These are phyloP conservation scores for Heliothis subflexa DNA, from an alignment of 1,140 invertebrate species.

Conservation along the genomic window DNA sequence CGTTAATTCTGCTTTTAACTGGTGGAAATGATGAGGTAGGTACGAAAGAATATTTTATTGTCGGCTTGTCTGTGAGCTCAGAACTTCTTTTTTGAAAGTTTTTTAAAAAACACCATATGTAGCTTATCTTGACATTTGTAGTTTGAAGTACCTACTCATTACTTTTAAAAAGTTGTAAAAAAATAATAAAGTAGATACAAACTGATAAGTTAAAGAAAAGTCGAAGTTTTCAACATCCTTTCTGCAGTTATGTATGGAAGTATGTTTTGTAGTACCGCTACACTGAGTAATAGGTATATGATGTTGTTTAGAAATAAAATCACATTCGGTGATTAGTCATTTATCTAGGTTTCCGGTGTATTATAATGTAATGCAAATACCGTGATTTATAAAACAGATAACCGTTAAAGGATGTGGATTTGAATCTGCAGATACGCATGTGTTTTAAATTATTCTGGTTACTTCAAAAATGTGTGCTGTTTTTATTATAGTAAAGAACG, in stretches of 20 bases:
- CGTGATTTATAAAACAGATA: conserved; percentile 1
- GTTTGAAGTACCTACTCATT: too few relatives aligned
- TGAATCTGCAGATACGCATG: conserved; percentile 15
- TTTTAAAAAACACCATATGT: neutral
- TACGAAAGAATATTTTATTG: conserved; percentile 19
- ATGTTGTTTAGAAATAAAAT: too few relatives aligned
- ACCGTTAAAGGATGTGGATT: conserved; percentile 33
- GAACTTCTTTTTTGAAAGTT: neutral
- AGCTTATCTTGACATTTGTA: neutral
- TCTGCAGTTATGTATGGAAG: too few relatives aligned
- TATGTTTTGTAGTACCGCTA: too few relatives aligned
- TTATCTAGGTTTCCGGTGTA: too few relatives aligned
- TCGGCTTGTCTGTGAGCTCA: neutral
- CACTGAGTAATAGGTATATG: too few relatives aligned
- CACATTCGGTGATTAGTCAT: too few relatives aligned
- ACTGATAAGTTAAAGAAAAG: too few relatives aligned
- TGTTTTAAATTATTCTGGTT: conserved; percentile 33
- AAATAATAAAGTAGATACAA: too few relatives aligned
- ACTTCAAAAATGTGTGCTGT: conserved; percentile 12
- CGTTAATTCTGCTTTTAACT: conserved; percentile 56
- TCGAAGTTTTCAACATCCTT: too few relatives aligned
- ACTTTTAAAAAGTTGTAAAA: too few relatives aligned
- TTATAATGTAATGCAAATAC: neutral
- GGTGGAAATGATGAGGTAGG: conserved; percentile 11
- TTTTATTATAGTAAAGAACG: conserved; percentile 31